Percentiles rank a stretch among this genome's conserved stretches.
These are phyloP conservation scores for Corythoichthys intestinalis DNA, from an alignment of 2,113 vertebrate genomes.

Conservation along the genomic window DNA sequence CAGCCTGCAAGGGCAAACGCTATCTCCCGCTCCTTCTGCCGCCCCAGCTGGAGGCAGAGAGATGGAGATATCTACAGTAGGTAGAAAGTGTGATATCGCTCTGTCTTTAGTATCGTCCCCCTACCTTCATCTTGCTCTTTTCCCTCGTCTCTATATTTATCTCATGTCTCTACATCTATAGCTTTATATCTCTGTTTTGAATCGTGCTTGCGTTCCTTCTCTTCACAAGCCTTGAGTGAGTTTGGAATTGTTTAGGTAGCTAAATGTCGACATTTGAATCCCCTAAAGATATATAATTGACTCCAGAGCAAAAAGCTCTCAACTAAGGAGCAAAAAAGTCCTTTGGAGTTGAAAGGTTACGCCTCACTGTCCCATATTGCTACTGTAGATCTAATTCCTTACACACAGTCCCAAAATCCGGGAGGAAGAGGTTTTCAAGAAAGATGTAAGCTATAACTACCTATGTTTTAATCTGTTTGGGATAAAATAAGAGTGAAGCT, in stretches of 20 bases:
- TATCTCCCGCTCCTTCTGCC: constrained; percentile 55
- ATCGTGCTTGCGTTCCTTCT: constrained; percentile 29
- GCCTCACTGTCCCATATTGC: not conserved
- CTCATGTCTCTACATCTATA: constrained; percentile 42
- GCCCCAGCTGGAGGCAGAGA: constrained; percentile 46
- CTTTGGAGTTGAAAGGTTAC: constrained; percentile 1
- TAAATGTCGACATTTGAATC: constrained; percentile 32
- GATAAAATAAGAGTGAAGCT: not conserved
- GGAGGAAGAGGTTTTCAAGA: not conserved
- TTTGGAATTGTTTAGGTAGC: constrained; percentile 23
- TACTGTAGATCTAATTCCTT: not conserved
- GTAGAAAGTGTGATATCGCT: constrained; percentile 51
- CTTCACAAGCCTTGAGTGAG: constrained; percentile 27
- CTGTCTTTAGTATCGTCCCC: constrained; percentile 28
- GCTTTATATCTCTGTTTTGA: constrained; percentile 36
- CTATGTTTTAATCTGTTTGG: not conserved
- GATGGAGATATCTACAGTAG: constrained; percentile 45
- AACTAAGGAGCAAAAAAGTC: not conserved
- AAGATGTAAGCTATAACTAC: not conserved
- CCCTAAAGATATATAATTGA: constrained; percentile 24
- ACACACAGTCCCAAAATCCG: not conserved
- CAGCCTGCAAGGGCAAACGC: constrained; percentile 71
- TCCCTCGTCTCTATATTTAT: constrained; percentile 56
- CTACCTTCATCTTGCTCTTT: constrained; percentile 35
- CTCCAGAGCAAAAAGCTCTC: not conserved